Evolutionary conservation across 2,113 vertebrate species (phyloP).

Genomic region (Micromys minutus): DNA sequence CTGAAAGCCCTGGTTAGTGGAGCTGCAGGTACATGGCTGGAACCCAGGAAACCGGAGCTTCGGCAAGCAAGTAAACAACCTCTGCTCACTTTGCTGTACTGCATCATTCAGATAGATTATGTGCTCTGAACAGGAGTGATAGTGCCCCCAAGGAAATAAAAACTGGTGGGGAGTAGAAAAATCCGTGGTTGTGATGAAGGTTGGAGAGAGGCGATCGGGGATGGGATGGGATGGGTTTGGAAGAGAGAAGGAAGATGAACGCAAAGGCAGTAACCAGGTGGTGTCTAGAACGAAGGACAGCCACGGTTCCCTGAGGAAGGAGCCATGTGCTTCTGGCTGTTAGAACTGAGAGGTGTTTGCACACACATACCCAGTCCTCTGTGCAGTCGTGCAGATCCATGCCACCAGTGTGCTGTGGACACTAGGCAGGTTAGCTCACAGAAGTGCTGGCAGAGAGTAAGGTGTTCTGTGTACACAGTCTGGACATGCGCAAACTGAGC

Average conservation of each 20-base stretch:
- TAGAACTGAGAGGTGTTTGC: background rate
- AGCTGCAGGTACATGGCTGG: background rate
- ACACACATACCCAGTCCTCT: background rate
- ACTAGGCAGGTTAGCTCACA: background rate
- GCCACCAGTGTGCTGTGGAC: background rate
- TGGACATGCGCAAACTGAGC: background rate
- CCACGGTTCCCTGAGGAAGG: background rate
- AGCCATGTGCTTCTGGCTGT: background rate
- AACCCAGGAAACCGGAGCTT: background rate
- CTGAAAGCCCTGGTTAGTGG: background rate
- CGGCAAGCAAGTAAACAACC: background rate
- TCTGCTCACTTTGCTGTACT: background rate
- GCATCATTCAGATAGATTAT: background rate
- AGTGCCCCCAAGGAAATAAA: background rate
- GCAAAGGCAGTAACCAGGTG: background rate
- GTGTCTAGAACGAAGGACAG: background rate
- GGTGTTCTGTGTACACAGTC: accelerated
- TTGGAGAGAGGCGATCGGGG: background rate
- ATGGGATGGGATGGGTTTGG: background rate
- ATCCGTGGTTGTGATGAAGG: background rate
- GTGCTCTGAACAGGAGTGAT: background rate
- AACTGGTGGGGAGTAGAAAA: background rate
- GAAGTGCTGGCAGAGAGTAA: background rate
- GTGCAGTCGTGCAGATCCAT: background rate
- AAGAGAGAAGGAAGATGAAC: background rate